These are phyloP conservation scores for Thunnus albacares DNA, from an alignment of 2,797 vertebrate genomes.

Conservation along the genomic window DNA sequence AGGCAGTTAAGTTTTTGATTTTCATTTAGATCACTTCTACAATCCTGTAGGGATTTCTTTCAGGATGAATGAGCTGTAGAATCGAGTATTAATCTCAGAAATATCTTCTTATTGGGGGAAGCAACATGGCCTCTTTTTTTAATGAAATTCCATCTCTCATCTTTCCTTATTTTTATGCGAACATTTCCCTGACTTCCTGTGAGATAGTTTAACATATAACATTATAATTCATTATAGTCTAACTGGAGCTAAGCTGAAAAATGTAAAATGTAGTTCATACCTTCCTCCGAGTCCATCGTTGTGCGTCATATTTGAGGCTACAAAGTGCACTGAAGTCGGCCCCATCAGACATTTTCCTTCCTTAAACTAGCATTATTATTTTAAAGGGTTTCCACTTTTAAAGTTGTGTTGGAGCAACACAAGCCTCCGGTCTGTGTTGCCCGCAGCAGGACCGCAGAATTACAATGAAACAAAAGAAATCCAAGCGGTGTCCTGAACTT, in stretches of 20 bases:
- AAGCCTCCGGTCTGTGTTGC: conserved; percentile 48
- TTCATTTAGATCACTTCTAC: not conserved
- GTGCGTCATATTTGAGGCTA: conserved; percentile 56
- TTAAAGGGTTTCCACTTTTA: conserved; percentile 20
- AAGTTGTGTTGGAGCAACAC: conserved; percentile 41
- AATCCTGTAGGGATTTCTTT: not conserved
- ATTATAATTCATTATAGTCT: not conserved
- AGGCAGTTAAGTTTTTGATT: not conserved
- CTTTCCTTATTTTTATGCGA: not conserved
- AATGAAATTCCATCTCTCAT: not conserved
- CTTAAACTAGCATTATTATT: conserved; percentile 44
- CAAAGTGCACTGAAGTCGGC: conserved; percentile 37
- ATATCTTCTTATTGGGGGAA: not conserved
- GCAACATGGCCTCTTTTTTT: not conserved
- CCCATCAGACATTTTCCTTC: conserved; percentile 48
- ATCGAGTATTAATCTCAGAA: not conserved
- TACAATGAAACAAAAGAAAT: conserved; percentile 90
- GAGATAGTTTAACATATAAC: not conserved
- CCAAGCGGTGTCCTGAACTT: conserved; percentile 87
- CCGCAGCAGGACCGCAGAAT: conserved; percentile 76
- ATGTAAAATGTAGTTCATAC: conserved; percentile 58
- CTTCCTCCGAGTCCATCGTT: conserved; percentile 59
- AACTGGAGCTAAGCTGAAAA: not conserved
- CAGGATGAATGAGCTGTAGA: not conserved
- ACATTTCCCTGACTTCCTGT: not conserved